Evolutionary conservation across 2,888 invertebrate genomes (phyloP).

Genomic region (Troides helena): DNA sequence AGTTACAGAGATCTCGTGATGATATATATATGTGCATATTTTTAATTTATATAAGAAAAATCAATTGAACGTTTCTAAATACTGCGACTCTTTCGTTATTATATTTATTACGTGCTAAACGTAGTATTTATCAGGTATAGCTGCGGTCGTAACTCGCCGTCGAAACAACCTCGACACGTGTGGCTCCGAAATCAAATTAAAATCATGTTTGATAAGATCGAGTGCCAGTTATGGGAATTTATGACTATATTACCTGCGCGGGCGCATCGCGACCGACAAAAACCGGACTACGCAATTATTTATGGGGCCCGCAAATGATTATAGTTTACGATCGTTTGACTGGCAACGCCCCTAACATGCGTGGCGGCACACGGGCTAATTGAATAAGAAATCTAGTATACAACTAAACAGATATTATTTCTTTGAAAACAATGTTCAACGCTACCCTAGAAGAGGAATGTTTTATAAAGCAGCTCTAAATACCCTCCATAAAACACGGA

Average conservation of each 20-base stretch:
- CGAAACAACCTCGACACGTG: conserved; percentile 74
- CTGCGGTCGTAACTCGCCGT: conserved; percentile 66
- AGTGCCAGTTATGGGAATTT: conserved; percentile 81
- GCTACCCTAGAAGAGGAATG: conserved; percentile 19
- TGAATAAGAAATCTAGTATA: conserved; percentile 28
- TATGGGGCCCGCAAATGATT: conserved; percentile 77
- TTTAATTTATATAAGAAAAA: background rate
- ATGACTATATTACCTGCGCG: conserved; percentile 80
- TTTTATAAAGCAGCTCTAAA: conserved; percentile 29
- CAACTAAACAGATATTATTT: conserved; percentile 9
- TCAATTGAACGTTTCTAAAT: background rate
- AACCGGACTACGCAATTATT: conserved; percentile 75
- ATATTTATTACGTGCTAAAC: conserved; percentile 45
- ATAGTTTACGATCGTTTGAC: conserved; percentile 73
- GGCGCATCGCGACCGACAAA: conserved; percentile 72
- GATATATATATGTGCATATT: no score
- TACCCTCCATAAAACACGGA: conserved; percentile 45
- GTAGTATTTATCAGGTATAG: conserved; percentile 40
- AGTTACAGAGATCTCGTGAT: no score
- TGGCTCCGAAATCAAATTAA: conserved; percentile 79
- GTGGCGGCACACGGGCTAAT: conserved; percentile 26
- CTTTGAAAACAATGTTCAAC: conserved; percentile 10
- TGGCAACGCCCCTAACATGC: conserved; percentile 62
- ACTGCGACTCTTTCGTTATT: conserved; percentile 2
- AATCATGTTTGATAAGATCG: conserved; percentile 81